Conservation (phyloP, 2,888 invertebrate species). For the Folsomia manolachei region DNA sequence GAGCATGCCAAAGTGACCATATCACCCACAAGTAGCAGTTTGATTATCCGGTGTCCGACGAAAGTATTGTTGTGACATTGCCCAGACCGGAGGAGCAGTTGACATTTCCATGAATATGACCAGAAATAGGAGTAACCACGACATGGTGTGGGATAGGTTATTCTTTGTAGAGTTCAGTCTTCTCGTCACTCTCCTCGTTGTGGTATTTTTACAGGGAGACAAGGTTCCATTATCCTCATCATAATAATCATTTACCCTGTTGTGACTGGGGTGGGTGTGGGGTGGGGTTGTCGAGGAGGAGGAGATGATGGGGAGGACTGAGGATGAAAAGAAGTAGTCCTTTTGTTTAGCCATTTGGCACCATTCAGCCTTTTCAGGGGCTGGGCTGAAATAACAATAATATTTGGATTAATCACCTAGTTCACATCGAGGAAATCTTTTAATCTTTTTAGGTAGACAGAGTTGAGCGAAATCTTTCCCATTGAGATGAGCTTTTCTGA, state of each 20-base stretch:
- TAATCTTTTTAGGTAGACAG: not conserved
- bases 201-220: not conserved
- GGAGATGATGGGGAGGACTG: not conserved
- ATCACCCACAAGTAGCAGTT: slow-evolving; percentile 82
- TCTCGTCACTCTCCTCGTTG: slow-evolving; percentile 6
- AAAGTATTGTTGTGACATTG: slow-evolving; percentile 66
- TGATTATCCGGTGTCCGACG: slow-evolving; percentile 88
- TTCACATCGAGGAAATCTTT: not conserved
- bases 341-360: not conserved
- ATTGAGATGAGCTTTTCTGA: too few species aligned
- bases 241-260: slow-evolving; percentile 1
- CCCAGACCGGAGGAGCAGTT: not conserved
- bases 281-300: not conserved
- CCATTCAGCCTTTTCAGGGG: not conserved
- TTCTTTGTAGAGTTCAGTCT: not conserved
- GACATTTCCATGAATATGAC: slow-evolving; percentile 24
- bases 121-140: not conserved
- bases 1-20: slow-evolving; percentile 85
- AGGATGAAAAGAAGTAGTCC: not conserved
- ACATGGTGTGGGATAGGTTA: not conserved
- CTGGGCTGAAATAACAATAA: not conserved
- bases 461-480: too few species aligned
- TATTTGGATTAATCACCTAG: not conserved
- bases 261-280: too few species aligned
- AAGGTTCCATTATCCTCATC: not conserved